Percentiles rank a stretch among this genome's conserved stretches.
phyloP scores from a whole-genome alignment of 2,113 vertebrate genomes.

The Eulemur macaco region DNA sequence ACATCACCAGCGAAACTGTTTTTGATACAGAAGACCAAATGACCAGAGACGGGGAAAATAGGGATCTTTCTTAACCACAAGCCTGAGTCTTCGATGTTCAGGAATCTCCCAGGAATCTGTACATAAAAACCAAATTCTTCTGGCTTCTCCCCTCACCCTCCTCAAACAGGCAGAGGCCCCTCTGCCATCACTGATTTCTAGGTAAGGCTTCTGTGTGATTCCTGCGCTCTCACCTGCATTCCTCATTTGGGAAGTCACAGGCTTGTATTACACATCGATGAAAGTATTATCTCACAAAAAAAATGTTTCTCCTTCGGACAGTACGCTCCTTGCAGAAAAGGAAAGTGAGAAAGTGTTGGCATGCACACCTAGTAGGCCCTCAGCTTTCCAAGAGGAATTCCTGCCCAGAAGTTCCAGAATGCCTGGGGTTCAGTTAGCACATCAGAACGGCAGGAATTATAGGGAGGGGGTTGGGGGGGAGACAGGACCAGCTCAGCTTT shows the following conservation, averaged over 20 bases:
- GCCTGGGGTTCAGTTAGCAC: neutral
- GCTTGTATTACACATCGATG: too few relatives aligned
- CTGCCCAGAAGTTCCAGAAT: neutral
- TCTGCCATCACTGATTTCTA: neutral
- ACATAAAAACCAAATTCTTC: neutral
- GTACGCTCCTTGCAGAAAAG: neutral
- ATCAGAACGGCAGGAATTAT: neutral
- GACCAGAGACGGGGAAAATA: neutral
- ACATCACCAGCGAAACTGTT: neutral
- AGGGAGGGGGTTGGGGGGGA: neutral
- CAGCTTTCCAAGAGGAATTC: neutral
- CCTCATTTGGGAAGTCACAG: neutral
- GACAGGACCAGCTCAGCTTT: neutral
- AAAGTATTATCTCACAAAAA: neutral
- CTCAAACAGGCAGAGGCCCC: neutral
- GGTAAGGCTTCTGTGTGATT: rapidly evolving
- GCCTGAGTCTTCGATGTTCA: neutral
- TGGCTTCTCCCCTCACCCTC: neutral
- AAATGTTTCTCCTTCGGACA: neutral
- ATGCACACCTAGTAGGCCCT: neutral
- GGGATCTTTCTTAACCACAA: neutral
- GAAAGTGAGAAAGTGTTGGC: neutral
- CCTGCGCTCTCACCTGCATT: neutral
- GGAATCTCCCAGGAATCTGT: neutral
- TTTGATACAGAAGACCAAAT: neutral